Evolutionary conservation across 2,797 vertebrate species (phyloP), one percentile per base, ranked within the genome.

Genomic region (Lacerta agilis): DNA sequence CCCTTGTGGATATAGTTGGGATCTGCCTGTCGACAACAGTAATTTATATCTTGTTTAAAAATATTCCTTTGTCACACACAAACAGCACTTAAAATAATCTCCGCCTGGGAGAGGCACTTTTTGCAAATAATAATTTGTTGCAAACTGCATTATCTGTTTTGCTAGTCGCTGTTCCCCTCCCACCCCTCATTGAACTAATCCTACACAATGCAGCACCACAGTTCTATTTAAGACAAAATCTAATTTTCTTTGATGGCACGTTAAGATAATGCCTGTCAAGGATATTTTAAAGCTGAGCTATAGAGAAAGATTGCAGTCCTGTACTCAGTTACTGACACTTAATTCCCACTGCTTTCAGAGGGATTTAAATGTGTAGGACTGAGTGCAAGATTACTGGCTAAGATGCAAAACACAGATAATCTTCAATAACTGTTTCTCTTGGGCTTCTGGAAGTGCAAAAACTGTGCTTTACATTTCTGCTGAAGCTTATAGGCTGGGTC

Each of bases 161-260:
- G 36, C 13, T 20, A 78, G 66, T 15, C 36, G 64, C 20, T 71
- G 5, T 81, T 81, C 71, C 43, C 29, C 15, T 77, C 29, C 72
- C 27, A 17, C 36, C 36, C 72, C 64, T 64, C 61, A 41, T 13
- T n/a, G 36, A 77, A 81, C 33, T 82, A 90, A 82, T 85, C 72
- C 72, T 78, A 61, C 23, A 61, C 25, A 55, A 9, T 78, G 29
- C 71, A 27, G 66, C 17, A 71, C 71, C 79, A 77, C n/a, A 55
- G 36, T 82, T 77, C 73, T 85, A 73, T 88, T 86, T 88, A 82
- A 90, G 79, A 79, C 71, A 45, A 69, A 71, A 66, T 85, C 67
- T 78, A 82, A 88, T 90, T 79, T 86, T 64, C 38, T 71, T 86
- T 79, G 79, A 86, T 86, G 83, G 49, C 27, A 18, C 73, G 36